These are phyloP conservation scores for Pseudolaguvia tuberculata DNA, from an alignment of 2,113 vertebrate species.

Conservation along the genomic window DNA sequence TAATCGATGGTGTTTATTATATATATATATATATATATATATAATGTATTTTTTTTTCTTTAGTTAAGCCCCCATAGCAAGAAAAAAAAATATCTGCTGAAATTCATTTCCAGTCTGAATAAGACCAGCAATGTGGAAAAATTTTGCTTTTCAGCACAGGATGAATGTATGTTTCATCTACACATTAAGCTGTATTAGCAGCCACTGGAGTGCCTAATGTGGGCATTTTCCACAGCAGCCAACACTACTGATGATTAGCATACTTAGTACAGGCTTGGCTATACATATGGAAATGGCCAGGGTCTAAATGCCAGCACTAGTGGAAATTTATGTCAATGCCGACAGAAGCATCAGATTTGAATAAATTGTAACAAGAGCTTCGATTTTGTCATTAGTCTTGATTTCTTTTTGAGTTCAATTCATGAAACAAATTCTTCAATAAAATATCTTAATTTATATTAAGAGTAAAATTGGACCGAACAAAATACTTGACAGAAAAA, in stretches of 20 bases:
- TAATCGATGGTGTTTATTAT: no score
- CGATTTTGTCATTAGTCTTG: conserved; percentile 50
- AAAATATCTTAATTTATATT: background rate
- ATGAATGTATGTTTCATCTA: conserved; percentile 96
- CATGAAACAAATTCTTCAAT: background rate
- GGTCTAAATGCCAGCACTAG: conserved; percentile 88
- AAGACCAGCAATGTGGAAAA: conserved; percentile 95
- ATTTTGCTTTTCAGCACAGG: conserved; percentile 86
- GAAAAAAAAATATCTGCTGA: conserved; percentile 64
- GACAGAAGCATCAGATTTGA: conserved; percentile 83
- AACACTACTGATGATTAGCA: conserved; percentile 93
- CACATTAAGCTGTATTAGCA: conserved; percentile 95
- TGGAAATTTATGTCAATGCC: conserved; percentile 92
- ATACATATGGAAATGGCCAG: conserved; percentile 94
- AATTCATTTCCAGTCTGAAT: conserved; percentile 93
- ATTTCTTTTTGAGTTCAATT: conserved; percentile 19
- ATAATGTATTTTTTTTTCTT: no score
- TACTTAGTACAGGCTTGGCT: conserved; percentile 93
- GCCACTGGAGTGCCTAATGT: conserved; percentile 95
- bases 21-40: no score
- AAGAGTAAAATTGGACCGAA: background rate
- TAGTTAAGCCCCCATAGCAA: conserved; percentile 33
- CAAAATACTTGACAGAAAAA: conserved; percentile 1
- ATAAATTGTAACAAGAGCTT: conserved; percentile 79
- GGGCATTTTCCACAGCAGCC: conserved; percentile 91